Evolutionary conservation across 1,140 invertebrate species (phyloP).

Genomic region (Drosophila albomicans): DNA sequence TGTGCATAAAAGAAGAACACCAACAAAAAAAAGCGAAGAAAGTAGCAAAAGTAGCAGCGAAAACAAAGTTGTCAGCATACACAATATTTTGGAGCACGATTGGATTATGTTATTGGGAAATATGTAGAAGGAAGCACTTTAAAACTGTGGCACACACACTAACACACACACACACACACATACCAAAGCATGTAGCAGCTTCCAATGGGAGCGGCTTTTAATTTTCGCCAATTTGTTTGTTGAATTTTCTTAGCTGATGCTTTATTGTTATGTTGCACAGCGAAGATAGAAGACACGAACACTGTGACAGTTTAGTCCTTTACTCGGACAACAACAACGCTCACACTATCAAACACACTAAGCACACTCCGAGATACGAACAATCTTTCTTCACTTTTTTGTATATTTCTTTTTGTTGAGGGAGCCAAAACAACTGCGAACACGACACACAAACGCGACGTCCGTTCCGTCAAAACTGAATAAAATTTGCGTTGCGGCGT

Average conservation of each 20-base stretch:
- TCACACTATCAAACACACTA: constrained; percentile 2
- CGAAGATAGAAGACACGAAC: background rate
- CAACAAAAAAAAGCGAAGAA: background rate
- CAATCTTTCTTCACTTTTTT: constrained; percentile 4
- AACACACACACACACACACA: constrained; percentile 11
- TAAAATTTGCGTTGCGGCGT: constrained; percentile 48
- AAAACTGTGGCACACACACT: background rate
- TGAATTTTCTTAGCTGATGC: constrained; percentile 1
- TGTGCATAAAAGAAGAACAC: constrained; percentile 3
- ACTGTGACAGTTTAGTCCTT: background rate
- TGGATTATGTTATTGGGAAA: constrained; percentile 1
- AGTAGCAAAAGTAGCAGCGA: background rate
- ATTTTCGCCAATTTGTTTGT: constrained; percentile 36
- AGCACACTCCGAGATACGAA: constrained; percentile 26
- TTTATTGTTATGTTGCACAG: constrained; percentile 41
- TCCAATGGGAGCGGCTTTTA: constrained; percentile 41
- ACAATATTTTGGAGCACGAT: background rate
- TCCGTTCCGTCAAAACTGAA: constrained; percentile 54
- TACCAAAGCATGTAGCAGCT: constrained; percentile 16
- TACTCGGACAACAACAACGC: background rate
- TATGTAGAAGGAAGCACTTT: background rate
- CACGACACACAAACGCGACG: constrained; percentile 50
- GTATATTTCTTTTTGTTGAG: background rate
- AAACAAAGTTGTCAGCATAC: background rate
- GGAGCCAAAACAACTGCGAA: constrained; percentile 11